Evolutionary conservation across 1,140 invertebrate genomes (phyloP), one percentile per base, ranked within the genome.

Genomic region (Drosophila pallidifrons): DNA sequence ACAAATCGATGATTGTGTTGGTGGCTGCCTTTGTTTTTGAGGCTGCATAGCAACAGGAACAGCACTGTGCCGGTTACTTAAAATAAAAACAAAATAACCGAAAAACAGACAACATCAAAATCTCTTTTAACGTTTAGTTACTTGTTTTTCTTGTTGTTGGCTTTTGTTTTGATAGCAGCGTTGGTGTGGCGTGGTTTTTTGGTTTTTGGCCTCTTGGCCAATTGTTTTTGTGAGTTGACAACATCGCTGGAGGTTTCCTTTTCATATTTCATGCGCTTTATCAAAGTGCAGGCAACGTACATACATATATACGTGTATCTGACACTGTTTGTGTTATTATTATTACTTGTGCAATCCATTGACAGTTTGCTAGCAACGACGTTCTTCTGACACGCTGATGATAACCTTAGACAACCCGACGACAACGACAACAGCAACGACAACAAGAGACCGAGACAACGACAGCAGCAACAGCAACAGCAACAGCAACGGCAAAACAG

Each of bases 101-200:
- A 52, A 46, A 46, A 49, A 55, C 13, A 47, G 10, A 38, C 49
- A 49, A 10, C 67, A 61, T 7, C 43, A 45, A 61, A 74, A 51
- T 81, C 74, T 79, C 65, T 81, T 51, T 74, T 54, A 46, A 52
- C 69, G 57, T 73, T 66, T 77, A 51, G 57, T 65, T 38, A 73
- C 61, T 77, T 81, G 74, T 73, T 85, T 85, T 77, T 71, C 59
- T 79, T 80, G 65, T 70, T 85, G 47, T 80, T 60, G 35, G 74
- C 70, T 83, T 88, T 87, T 88, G 85, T 88, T 89, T 89, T 89
- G 81, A 70, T 88, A 66, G 68, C 71, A 30, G 51, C 61, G 64
- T 67, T 63, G 61, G 63, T 51, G 77, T 88, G 85, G 85, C 81
- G 74, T 88, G 85, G 83, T 89, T 72, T 65, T 20, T 47, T 13